phyloP scores from a whole-genome alignment of 1,140 invertebrate genomes.

The Drosophila pseudoananassae region DNA sequence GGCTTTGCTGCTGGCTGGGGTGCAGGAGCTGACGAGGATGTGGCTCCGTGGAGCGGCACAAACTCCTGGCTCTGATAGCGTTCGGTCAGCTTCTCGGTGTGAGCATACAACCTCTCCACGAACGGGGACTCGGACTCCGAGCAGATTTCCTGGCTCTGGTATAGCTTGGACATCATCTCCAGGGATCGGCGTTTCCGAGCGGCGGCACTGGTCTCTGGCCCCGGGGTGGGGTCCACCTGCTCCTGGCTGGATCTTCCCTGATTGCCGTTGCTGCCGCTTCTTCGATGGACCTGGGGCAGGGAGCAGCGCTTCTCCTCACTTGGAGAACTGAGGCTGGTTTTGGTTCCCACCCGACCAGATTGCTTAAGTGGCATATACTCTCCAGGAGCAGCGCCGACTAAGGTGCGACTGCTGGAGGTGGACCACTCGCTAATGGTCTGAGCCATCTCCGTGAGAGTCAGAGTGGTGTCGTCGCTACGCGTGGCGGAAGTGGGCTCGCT shows the following conservation, averaged over 20 bases:
- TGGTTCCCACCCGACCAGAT: conserved; percentile 39
- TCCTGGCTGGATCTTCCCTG: conserved; percentile 51
- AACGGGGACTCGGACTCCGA: conserved; percentile 81
- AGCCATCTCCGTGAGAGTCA: conserved; percentile 85
- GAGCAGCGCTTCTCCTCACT: conserved; percentile 72
- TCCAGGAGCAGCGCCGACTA: conserved; percentile 85
- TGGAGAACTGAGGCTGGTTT: conserved; percentile 66
- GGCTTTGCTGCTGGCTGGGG: conserved; percentile 31
- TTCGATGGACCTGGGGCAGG: conserved; percentile 72
- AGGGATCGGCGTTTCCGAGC: conserved; percentile 77
- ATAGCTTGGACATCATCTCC: conserved; percentile 84
- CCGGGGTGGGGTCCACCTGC: conserved; percentile 26
- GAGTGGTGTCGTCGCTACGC: conserved; percentile 86
- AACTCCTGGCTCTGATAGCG: conserved; percentile 88
- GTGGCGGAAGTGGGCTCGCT: conserved; percentile 85
- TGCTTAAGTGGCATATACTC: conserved; percentile 81
- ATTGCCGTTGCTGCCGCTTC: conserved; percentile 76
- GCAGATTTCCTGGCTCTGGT: conserved; percentile 86
- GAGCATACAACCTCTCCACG: conserved; percentile 85
- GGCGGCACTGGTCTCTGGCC: conserved; percentile 64
- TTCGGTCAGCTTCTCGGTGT: conserved; percentile 86
- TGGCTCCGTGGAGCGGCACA: conserved; percentile 72
- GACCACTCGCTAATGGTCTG: conserved; percentile 87
- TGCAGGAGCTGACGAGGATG: conserved; percentile 8
- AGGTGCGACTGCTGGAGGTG: conserved; percentile 86